Base-by-base conservation (phyloP, 2,888 invertebrate species). In the Plebejus argus region DNA sequence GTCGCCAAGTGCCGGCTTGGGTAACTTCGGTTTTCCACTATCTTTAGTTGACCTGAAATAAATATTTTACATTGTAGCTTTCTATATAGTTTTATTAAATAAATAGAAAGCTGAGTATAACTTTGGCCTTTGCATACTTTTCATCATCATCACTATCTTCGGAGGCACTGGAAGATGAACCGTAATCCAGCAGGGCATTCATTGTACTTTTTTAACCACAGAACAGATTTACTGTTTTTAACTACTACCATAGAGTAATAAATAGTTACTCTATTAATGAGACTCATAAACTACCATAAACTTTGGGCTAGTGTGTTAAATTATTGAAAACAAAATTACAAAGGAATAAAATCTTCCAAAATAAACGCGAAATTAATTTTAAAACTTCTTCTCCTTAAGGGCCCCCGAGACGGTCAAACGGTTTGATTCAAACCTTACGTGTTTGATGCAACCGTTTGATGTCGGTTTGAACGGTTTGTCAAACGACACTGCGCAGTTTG, bases 161-260 rank as follows among this genome's bases (percentile, higher is more conserved):
- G 5, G 95, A 93, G 79, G 90, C 91, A 83, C 94, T 94, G 58
- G 93, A 90, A 70, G 90, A 91, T 75, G 93, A 87, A 76, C 96
- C 96, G 85, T 96, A 96, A 91, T 96, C 96, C 81, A 96, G 95
- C 82, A 96, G 90, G 85, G 96, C 96, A 89, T 95, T 95, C 96
- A 96, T 95, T 0, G 61, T 79, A n/a, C n/a, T 76, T 53, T 20
- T 12, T 39, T 15, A 75, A 76, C 10, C 10, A 45, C 45, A n/a
- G n/a, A n/a, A n/a, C n/a, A n/a, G n/a, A n/a, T n/a, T n/a, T n/a
- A n/a, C n/a, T n/a, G n/a, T n/a, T n/a, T 12, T 39, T 15, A 75
- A 76, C 10, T 45, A 45, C 45, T 45, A n/a, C n/a, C n/a, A n/a
- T n/a, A n/a, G n/a, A n/a, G n/a, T n/a, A n/a, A n/a, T n/a, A n/a